Evolutionary conservation across 2,888 invertebrate genomes (phyloP).

Genomic region (Drosophila algonquin): DNA sequence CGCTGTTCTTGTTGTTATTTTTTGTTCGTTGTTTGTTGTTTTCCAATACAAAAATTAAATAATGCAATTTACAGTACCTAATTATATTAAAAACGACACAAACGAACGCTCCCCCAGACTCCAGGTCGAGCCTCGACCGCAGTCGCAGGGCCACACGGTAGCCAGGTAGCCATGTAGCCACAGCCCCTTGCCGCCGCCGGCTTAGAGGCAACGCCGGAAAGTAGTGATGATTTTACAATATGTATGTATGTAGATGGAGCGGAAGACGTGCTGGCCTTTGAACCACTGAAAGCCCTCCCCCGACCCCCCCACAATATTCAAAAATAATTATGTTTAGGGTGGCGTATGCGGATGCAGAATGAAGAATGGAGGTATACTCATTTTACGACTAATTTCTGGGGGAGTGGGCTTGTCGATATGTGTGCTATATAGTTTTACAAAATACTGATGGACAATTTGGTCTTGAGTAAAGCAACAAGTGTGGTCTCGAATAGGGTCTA

Average conservation of each 20-base stretch:
- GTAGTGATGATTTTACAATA: not conserved
- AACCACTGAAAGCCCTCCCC: not conserved
- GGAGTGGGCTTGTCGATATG: no score
- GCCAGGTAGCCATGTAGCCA: not conserved
- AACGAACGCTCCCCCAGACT: constrained; percentile 7
- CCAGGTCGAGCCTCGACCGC: not conserved
- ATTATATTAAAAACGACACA: constrained; percentile 64
- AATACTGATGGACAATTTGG: no score
- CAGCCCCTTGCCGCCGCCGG: not conserved
- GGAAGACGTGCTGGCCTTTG: not conserved
- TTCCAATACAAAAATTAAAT: constrained; percentile 38
- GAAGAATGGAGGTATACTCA: not conserved
- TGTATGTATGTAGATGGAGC: not conserved
- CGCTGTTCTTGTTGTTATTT: not conserved
- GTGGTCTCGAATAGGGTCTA: not conserved
- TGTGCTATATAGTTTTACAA: no score
- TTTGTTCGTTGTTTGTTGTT: constrained; percentile 12
- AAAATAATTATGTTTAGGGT: not conserved
- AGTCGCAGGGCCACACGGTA: not conserved
- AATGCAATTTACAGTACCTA: constrained; percentile 62
- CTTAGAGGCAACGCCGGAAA: not conserved
- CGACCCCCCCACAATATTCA: no score
- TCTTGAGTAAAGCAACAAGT: constrained; percentile 1
- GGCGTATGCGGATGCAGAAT: not conserved
- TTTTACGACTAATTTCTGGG: no score